These are phyloP conservation scores for Dinothrombium tinctorium DNA, from an alignment of 1,140 invertebrate genomes.

Conservation along the genomic window DNA sequence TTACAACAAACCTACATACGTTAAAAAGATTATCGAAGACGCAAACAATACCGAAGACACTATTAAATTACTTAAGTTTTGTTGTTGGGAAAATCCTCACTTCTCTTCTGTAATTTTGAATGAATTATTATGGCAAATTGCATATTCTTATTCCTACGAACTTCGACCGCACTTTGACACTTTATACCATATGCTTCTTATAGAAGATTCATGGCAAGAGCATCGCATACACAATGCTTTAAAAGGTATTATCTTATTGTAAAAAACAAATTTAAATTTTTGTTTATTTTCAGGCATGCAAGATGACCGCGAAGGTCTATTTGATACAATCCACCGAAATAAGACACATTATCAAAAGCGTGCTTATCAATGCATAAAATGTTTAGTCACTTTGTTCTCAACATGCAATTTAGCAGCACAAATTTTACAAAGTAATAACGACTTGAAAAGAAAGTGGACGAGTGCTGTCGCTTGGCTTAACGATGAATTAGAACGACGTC, in stretches of 20 bases:
- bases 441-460: slow-evolving; percentile 61
- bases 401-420: slow-evolving; percentile 45
- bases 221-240: slow-evolving; percentile 74
- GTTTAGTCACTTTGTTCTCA: slow-evolving; percentile 66
- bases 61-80: slow-evolving; percentile 49
- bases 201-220: slow-evolving; percentile 87
- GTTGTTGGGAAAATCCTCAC: slow-evolving; percentile 85
- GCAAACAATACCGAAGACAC: slow-evolving; percentile 72
- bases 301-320: slow-evolving; percentile 70
- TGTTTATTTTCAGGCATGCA: slow-evolving; percentile 35
- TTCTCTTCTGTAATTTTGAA: slow-evolving; percentile 65
- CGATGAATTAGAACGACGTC: slow-evolving; percentile 61
- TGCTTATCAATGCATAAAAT: slow-evolving; percentile 90
- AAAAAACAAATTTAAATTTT: background rate
- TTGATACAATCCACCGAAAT: slow-evolving; percentile 71
- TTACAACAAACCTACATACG: slow-evolving; percentile 50
- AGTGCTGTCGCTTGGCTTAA: slow-evolving; percentile 76
- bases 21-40: slow-evolving; percentile 88
- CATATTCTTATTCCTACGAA: slow-evolving; percentile 82
- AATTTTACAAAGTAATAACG: slow-evolving; percentile 45
- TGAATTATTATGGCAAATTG: slow-evolving; percentile 65
- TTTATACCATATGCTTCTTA: slow-evolving; percentile 53
- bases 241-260: slow-evolving; percentile 30
- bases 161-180: slow-evolving; percentile 73
- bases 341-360: slow-evolving; percentile 88